phyloP scores from a whole-genome alignment of 2,113 vertebrate genomes.

The Pavo muticus region DNA sequence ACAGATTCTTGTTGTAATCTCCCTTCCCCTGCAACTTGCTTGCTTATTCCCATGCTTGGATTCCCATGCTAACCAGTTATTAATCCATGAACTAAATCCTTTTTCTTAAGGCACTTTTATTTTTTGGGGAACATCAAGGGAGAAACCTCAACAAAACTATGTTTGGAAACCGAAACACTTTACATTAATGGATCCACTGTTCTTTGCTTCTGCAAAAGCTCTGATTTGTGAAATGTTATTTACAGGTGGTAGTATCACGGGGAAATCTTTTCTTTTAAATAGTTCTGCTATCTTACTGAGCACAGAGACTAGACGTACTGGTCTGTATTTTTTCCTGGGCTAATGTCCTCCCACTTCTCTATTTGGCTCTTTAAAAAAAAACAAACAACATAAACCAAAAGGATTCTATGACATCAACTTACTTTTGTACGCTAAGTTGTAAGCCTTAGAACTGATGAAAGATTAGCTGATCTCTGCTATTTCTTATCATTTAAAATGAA shows the following conservation, averaged over 20 bases:
- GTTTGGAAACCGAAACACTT: background rate
- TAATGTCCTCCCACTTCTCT: background rate
- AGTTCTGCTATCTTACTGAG: background rate
- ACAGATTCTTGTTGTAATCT: background rate
- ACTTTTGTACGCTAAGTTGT: background rate
- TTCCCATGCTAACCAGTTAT: background rate
- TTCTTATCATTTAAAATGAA: conserved; percentile 21
- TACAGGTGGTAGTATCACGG: background rate
- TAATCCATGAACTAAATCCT: background rate
- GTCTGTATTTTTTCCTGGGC: background rate
- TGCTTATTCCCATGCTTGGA: background rate
- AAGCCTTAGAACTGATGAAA: background rate
- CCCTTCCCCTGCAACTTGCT: background rate
- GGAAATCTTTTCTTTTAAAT: background rate
- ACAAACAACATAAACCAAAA: fast-evolving
- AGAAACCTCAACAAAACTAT: background rate
- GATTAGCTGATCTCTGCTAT: background rate
- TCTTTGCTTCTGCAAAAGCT: background rate
- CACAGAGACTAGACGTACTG: background rate
- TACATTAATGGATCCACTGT: background rate
- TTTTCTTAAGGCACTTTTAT: background rate
- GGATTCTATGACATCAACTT: background rate
- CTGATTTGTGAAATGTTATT: background rate
- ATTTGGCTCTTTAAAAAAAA: background rate
- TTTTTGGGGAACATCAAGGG: background rate